Conservation (phyloP, 2,113 vertebrate genomes). For the Mobula hypostoma region DNA sequence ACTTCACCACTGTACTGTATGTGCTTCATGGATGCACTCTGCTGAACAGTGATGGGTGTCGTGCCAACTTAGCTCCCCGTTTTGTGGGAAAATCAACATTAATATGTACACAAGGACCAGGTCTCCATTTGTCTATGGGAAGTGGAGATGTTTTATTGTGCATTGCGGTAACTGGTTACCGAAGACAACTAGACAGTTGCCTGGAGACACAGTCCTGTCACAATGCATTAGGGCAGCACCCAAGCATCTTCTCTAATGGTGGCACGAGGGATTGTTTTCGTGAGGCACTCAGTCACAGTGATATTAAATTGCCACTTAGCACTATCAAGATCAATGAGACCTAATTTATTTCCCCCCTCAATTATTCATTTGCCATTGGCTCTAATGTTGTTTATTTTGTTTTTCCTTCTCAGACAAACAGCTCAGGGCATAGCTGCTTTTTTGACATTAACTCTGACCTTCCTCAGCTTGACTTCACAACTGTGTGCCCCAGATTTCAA, state of each 20-base stretch:
- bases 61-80: neutral
- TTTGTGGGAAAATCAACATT: neutral
- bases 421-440: neutral
- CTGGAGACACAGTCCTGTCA: constrained; percentile 15
- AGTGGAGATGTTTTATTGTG: neutral
- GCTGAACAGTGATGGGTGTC: neutral
- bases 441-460: constrained; percentile 30
- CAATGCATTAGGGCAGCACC: neutral
- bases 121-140: neutral
- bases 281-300: neutral
- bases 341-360: constrained; percentile 10
- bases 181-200: neutral
- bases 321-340: constrained; percentile 14
- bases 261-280: neutral
- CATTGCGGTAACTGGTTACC: neutral
- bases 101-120: neutral
- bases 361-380: neutral
- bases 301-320: constrained; percentile 35
- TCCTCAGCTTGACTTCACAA: neutral
- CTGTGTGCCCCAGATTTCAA: neutral
- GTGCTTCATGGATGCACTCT: neutral
- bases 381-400: neutral
- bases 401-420: neutral
- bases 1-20: neutral
- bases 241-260: neutral